Evolutionary conservation across 2,888 invertebrate genomes (phyloP), one percentile per base, ranked within the genome.

Genomic region (Ctena decussata): DNA sequence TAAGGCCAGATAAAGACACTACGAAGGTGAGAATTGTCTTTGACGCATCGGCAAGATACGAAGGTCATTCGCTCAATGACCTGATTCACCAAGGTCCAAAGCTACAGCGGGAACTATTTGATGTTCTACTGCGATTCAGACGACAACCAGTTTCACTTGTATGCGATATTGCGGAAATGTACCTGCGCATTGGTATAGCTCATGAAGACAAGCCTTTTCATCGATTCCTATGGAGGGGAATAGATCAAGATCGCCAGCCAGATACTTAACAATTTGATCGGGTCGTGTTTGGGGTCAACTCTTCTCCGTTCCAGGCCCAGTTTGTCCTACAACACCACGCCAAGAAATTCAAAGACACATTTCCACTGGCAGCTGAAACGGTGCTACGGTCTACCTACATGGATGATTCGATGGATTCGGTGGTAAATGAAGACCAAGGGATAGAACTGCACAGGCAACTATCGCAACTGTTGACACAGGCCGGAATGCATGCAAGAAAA

Each of bases 21-120:
- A 21, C 49, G 12, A 49, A 49, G 49, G 49, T 49, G 49, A 49
- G 49, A 49, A 12, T 49, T 21, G 49, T 49, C 49, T 49, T 89
- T 71, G 85, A 89, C 69, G 89, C 84, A 32, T 85, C 80, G 15
- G 82, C 85, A 15, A 82, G n/a, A n/a, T n/a, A n/a, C n/a, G n/a
- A n/a, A n/a, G n/a, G n/a, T n/a, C 15, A 80, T n/a, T 81, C 74
- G 27, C 53, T 89, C 12, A 85, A 83, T 77, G 82, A 85, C 65
- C 32, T 53, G n/a, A 77, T 85, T 49, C 35, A 82, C n/a, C 77
- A 71, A 65, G 87, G 87, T 21, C 89, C 90, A n/a, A n/a, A n/a
- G n/a, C n/a, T 90, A n/a, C 85, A 89, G 46, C 57, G 65, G 44
- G 82, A 86, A 41, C 39, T 85, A 84, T 37, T 74, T 90, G 49